Base-by-base conservation (phyloP, 2,888 invertebrate genomes). In the Ecdyonurus torrentis region DNA sequence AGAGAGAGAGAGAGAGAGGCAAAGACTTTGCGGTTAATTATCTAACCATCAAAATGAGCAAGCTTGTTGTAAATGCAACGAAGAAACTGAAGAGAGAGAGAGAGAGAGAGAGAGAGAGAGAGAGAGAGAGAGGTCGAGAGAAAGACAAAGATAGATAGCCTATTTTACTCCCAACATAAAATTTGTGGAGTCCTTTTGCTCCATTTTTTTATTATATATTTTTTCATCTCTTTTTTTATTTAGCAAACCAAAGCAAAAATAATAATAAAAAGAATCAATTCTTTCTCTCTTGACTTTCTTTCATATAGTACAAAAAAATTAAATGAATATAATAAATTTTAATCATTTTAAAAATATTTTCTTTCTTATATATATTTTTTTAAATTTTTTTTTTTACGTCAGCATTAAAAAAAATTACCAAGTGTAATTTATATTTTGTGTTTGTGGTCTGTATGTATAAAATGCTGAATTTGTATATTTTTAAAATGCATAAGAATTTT, bases 1-100 rank as follows among this genome's bases (percentile, higher is more conserved):
- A n/a, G n/a, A n/a, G n/a, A 15, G 37, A 37, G 37, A 25, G 25
- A 25, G 25, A 24, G 20, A 22, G 23, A 18, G 37, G 19, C 18
- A n/a, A 25, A 58, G 25, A 25, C 62, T 62, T 62, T 53, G 62
- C 62, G 62, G 62, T 62, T 62, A 62, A 62, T 62, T 62, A 62
- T 62, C 62, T 62, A 58, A 50, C 62, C 58, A 62, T 62, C 62
- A 62, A 62, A 58, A 37, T 15, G 37, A 37, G 37, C 37, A 37
- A 37, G 37, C 37, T 37, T 37, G 37, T 37, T n/a, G n/a, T n/a
- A n/a, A n/a, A n/a, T n/a, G n/a, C n/a, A n/a, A n/a, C n/a, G n/a
- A n/a, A n/a, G n/a, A n/a, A n/a, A n/a, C n/a, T n/a, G n/a, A n/a
- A 37, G 15, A 15, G 37, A 37, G 37, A 15, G 7, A 5, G 37